phyloP scores from a whole-genome alignment of 92 coral and sea anemone genomes.

The Porites lobata region DNA sequence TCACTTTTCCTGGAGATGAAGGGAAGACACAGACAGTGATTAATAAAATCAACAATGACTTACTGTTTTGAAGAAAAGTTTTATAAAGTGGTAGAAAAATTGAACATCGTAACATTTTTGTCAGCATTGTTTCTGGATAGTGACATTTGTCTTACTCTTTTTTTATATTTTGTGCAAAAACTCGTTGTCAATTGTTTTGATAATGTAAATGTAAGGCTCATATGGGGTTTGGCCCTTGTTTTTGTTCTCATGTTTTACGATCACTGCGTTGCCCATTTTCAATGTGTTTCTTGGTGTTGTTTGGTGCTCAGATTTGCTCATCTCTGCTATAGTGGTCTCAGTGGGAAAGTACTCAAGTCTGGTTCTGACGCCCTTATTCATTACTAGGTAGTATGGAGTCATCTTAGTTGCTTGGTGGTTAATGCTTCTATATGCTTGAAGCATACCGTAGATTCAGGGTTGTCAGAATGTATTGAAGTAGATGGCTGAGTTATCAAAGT shows the following conservation, averaged over 20 bases:
- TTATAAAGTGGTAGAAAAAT: no score
- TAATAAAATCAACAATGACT: no score
- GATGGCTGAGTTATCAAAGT: no score
- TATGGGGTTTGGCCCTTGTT: conserved; percentile 68
- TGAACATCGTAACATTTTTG: no score
- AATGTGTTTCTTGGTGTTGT: conserved; percentile 38
- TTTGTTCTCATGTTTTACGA: conserved; percentile 52
- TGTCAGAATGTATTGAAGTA: no score
- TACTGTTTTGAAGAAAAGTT: no score
- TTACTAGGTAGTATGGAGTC: conserved; percentile 62
- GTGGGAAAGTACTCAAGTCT: conserved; percentile 56
- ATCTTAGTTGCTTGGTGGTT: conserved; percentile 67
- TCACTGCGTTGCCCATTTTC: conserved; percentile 39
- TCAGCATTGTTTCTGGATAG: no score
- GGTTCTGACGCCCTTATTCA: conserved; percentile 59
- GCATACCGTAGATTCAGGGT: conserved; percentile 45
- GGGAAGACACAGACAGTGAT: no score
- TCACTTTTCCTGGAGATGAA: no score
- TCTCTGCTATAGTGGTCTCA: conserved; percentile 32
- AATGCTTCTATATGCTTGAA: conserved; percentile 63
- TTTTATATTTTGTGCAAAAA: no score
- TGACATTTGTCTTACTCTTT: no score
- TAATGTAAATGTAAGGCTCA: conserved; percentile 55
- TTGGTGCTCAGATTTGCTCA: conserved; percentile 18
- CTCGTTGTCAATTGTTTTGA: neutral